Evolutionary conservation across 2,113 vertebrate species (phyloP).

Genomic region (Festucalex cinctus): DNA sequence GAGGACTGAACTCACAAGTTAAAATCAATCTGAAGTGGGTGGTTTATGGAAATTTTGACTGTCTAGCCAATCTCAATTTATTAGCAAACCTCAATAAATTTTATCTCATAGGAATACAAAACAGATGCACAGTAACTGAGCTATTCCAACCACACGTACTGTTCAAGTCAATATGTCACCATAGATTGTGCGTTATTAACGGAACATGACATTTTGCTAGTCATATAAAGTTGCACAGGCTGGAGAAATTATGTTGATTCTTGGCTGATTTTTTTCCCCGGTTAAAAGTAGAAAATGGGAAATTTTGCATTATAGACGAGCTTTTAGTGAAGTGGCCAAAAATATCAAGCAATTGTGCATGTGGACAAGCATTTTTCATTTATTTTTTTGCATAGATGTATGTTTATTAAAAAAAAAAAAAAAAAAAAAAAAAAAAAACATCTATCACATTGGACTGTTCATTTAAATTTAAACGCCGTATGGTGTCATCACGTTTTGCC

Average conservation of each 20-base stretch:
- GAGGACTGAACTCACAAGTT: constrained; percentile 1
- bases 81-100: neutral
- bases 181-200: neutral
- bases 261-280: too few relatives aligned
- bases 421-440: too few relatives aligned
- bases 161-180: neutral
- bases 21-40: constrained; percentile 1
- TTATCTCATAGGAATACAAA: neutral
- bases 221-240: neutral
- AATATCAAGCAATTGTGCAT: too few relatives aligned
- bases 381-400: too few relatives aligned
- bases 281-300: too few relatives aligned
- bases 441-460: too few relatives aligned
- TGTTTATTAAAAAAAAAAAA: too few relatives aligned
- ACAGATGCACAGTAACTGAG: neutral
- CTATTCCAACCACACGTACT: neutral
- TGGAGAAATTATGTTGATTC: neutral
- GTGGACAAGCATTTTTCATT: too few relatives aligned
- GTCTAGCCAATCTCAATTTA: neutral
- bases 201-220: neutral
- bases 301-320: too few relatives aligned
- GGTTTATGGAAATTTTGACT: neutral
- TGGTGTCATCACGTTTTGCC: too few relatives aligned
- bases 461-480: too few relatives aligned
- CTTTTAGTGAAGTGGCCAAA: too few relatives aligned